Percentiles rank a stretch among this genome's conserved stretches.
These are phyloP conservation scores for Cynopterus sphinx DNA, from an alignment of 2,797 vertebrate genomes.

Conservation along the genomic window DNA sequence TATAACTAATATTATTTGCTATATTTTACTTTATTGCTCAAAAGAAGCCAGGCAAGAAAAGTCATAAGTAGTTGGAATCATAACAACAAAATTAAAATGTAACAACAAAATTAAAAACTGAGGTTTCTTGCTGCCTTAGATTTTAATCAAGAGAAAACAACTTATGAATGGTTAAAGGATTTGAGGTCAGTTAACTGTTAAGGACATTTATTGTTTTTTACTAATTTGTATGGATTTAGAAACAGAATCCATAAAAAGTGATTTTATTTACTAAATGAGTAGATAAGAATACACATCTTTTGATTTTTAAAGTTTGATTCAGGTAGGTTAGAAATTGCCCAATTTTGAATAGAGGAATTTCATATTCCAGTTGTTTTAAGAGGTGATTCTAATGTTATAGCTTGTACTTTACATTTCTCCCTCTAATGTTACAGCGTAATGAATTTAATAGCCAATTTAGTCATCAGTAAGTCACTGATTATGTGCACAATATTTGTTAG, in stretches of 20 bases:
- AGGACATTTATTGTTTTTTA: constrained; percentile 33
- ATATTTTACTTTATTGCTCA: constrained; percentile 11
- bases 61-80: background rate
- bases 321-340: background rate
- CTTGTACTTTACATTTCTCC: background rate
- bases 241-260: constrained; percentile 26
- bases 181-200: constrained; percentile 12
- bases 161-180: background rate
- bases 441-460: background rate
- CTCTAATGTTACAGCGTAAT: background rate
- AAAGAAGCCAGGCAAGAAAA: constrained; percentile 34
- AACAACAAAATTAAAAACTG: constrained; percentile 19
- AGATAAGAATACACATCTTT: background rate
- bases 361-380: constrained; percentile 37
- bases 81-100: constrained; percentile 1
- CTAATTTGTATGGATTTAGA: constrained; percentile 2
- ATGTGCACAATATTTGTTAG: constrained; percentile 1
- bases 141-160: constrained; percentile 38
- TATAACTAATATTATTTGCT: constrained; percentile 23
- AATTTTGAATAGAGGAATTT: constrained; percentile 37
- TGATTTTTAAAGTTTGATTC: constrained; percentile 50
- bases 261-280: constrained; percentile 15
- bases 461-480: background rate
- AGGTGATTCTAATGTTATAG: background rate
- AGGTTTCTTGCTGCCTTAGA: constrained; percentile 25